Conservation (phyloP, 2,888 invertebrate genomes). For the Drosophila emarginata region DNA sequence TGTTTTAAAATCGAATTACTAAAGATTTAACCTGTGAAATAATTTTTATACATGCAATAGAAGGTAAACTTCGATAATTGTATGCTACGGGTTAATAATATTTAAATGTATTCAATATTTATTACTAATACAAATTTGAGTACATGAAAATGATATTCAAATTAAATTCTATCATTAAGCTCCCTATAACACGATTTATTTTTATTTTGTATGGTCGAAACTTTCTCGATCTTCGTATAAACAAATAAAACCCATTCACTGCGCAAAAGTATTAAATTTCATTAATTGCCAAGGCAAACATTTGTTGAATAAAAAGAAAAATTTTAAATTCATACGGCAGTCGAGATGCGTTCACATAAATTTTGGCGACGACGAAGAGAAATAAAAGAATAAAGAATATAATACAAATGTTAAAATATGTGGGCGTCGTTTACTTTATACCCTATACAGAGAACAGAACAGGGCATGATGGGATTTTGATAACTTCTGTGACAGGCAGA, state of each 20-base stretch:
- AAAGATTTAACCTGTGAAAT: too few relatives aligned
- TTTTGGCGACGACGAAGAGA: conserved; percentile 52
- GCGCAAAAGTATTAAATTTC: conserved; percentile 79
- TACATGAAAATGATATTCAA: background rate
- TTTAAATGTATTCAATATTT: too few relatives aligned
- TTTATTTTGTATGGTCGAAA: background rate
- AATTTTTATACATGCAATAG: too few relatives aligned
- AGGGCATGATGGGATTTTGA: conserved; percentile 23
- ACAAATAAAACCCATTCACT: conserved; percentile 29
- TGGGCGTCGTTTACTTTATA: conserved; percentile 39
- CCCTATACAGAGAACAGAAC: background rate
- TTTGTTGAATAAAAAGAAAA: conserved; percentile 43
- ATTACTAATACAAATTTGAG: too few relatives aligned
- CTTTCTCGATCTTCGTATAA: background rate
- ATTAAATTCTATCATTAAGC: background rate
- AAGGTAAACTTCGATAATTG: too few relatives aligned
- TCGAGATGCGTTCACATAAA: conserved; percentile 70
- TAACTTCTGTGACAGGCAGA: background rate
- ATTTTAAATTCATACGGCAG: conserved; percentile 75
- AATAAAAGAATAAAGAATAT: conserved; percentile 43
- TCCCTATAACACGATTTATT: background rate
- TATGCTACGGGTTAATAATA: too few relatives aligned
- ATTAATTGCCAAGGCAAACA: conserved; percentile 71
- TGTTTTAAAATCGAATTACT: too few relatives aligned
- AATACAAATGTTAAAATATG: conserved; percentile 41